A percentile compares a stretch with the other conserved stretches of the same genome.
Evolutionary conservation across 2,888 invertebrate genomes (phyloP).

Genomic region (Drosophila meridiana): DNA sequence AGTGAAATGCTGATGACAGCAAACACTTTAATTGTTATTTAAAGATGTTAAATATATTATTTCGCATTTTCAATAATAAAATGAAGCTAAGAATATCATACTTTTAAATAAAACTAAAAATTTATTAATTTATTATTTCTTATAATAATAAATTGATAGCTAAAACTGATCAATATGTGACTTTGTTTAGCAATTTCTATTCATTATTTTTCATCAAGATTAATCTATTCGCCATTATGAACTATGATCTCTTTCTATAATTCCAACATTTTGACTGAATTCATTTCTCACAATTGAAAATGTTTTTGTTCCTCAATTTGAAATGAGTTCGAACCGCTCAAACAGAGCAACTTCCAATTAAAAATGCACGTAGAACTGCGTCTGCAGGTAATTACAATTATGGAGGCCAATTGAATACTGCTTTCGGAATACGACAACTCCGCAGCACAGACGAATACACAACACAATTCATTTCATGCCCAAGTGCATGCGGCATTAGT

Average conservation of each 20-base stretch:
- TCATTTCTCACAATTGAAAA: not conserved
- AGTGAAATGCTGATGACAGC: constrained; percentile 13
- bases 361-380: constrained; percentile 47
- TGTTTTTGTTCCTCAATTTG: not conserved
- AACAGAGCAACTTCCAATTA: constrained; percentile 46
- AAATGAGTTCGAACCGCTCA: not conserved
- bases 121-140: no score
- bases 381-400: constrained; percentile 66
- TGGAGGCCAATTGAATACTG: constrained; percentile 8
- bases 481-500: constrained; percentile 51
- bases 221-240: no score
- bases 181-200: no score
- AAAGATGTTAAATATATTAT: not conserved
- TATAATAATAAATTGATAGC: no score
- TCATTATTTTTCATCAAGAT: no score
- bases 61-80: not conserved
- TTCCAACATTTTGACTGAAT: not conserved
- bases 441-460: constrained; percentile 9
- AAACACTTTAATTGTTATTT: not conserved
- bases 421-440: constrained; percentile 6
- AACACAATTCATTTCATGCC: constrained; percentile 29
- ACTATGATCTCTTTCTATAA: not conserved
- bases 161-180: no score
- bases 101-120: no score
- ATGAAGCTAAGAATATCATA: not conserved